These are phyloP conservation scores for Zaprionus taronus DNA, from an alignment of 1,140 invertebrate species.

Conservation along the genomic window DNA sequence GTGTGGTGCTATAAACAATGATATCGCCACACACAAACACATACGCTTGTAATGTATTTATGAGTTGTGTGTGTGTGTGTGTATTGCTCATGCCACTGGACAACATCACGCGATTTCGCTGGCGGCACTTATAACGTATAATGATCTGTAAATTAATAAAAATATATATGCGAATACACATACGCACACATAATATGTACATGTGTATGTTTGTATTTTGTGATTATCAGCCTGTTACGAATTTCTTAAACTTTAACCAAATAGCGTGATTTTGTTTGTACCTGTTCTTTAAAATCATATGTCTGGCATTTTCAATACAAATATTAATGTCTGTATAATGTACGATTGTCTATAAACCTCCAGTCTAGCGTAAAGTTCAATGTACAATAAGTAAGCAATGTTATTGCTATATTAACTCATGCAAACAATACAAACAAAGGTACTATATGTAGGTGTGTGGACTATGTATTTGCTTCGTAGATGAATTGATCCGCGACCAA, in stretches of 20 bases:
- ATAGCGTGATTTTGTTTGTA: conserved; percentile 22
- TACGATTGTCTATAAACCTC: conserved; percentile 13
- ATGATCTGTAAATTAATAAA: conserved; percentile 46
- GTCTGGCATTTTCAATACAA: not conserved
- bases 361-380: conserved; percentile 44
- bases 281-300: conserved; percentile 18
- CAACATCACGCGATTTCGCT: conserved; percentile 53
- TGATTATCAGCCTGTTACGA: conserved; percentile 33
- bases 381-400: conserved; percentile 34
- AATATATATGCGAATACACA: conserved; percentile 15
- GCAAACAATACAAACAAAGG: not conserved
- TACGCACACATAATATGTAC: not conserved
- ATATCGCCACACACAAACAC: conserved; percentile 50
- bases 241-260: conserved; percentile 24
- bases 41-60: conserved; percentile 17
- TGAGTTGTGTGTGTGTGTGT: conserved; percentile 14
- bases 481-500: conserved; percentile 13
- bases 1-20: conserved; percentile 46
- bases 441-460: not conserved
- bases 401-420: conserved; percentile 10
- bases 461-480: not conserved
- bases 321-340: not conserved
- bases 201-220: conserved; percentile 10
- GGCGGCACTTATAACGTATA: conserved; percentile 25
- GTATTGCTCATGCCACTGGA: conserved; percentile 46